These are phyloP conservation scores for Stenichneumon culpator DNA, from an alignment of 2,888 invertebrate species.

Conservation along the genomic window DNA sequence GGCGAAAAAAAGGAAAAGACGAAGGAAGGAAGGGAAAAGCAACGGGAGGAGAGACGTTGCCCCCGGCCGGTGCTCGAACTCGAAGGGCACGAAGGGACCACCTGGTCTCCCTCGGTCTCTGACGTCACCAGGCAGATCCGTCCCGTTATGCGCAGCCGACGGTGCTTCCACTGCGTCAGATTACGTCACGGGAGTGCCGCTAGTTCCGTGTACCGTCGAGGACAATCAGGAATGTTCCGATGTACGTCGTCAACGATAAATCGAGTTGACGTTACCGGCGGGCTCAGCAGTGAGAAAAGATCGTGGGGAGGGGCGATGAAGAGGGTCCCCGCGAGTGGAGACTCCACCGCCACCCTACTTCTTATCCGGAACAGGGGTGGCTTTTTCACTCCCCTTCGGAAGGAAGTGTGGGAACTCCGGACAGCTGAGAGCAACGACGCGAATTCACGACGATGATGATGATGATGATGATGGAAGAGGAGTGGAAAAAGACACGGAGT, in stretches of 20 bases:
- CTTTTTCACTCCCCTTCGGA: conserved; percentile 70
- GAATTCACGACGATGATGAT: conserved; percentile 16
- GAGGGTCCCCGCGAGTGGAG: conserved; percentile 68
- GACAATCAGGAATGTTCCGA: conserved; percentile 67
- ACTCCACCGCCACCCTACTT: conserved; percentile 68
- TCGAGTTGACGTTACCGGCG: conserved; percentile 62
- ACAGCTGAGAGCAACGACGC: conserved; percentile 75
- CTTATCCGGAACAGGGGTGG: conserved; percentile 75
- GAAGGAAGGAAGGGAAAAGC: conserved; percentile 36
- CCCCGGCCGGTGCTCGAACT: conserved; percentile 40
- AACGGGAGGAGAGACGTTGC: conserved; percentile 28
- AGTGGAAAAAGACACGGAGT: conserved; percentile 33
- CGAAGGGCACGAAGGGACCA: conserved; percentile 61
- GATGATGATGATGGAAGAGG: conserved; percentile 43
- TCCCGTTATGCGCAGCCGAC: conserved; percentile 72
- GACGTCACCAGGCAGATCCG: conserved; percentile 75
- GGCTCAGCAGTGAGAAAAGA: conserved; percentile 37
- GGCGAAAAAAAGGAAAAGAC: conserved; percentile 34
- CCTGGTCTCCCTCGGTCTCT: conserved; percentile 55
- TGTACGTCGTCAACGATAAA: conserved; percentile 75
- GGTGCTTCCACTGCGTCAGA: conserved; percentile 70
- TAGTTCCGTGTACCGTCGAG: conserved; percentile 68
- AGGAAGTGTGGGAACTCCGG: conserved; percentile 81
- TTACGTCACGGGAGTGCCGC: conserved; percentile 75
- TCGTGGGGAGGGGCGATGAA: conserved; percentile 57